Percentiles rank a stretch among this genome's conserved stretches.
phyloP scores from a whole-genome alignment of 2,797 vertebrate species.

The Micrastur ruficollis region DNA sequence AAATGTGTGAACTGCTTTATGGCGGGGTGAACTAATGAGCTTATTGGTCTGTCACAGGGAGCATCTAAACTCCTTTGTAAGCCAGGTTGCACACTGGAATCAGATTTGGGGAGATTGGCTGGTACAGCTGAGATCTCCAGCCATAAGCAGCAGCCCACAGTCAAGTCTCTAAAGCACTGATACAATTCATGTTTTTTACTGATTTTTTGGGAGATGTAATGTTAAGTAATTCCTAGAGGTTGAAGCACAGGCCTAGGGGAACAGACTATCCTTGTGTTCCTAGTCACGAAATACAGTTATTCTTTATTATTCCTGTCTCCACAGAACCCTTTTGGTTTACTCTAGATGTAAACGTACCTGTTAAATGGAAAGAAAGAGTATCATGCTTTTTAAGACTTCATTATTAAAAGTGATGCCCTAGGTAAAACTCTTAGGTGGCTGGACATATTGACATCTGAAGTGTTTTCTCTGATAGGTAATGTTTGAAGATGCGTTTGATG shows the following conservation, averaged over 20 bases:
- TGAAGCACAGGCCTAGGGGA: not conserved
- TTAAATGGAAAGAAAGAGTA: not conserved
- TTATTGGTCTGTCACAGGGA: not conserved
- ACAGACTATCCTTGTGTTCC: not conserved
- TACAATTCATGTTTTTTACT: not conserved
- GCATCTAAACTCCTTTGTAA: not conserved
- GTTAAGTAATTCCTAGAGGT: not conserved
- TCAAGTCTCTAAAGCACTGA: not conserved
- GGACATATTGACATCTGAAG: conserved; percentile 6
- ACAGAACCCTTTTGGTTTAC: not conserved
- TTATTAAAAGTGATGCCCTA: not conserved
- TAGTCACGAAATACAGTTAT: not conserved
- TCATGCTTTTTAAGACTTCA: not conserved
- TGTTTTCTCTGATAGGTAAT: conserved; percentile 70
- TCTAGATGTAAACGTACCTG: not conserved
- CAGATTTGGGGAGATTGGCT: not conserved
- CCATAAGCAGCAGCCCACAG: not conserved
- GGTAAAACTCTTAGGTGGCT: not conserved
- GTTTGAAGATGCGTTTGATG: conserved; percentile 77
- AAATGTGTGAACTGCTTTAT: not conserved
- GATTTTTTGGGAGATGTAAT: not conserved
- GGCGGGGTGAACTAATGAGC: not conserved
- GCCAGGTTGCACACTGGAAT: not conserved
- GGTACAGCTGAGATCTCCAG: not conserved
- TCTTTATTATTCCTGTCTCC: not conserved